Base-by-base conservation (phyloP, 2,113 vertebrate species). In the Mola mola region DNA sequence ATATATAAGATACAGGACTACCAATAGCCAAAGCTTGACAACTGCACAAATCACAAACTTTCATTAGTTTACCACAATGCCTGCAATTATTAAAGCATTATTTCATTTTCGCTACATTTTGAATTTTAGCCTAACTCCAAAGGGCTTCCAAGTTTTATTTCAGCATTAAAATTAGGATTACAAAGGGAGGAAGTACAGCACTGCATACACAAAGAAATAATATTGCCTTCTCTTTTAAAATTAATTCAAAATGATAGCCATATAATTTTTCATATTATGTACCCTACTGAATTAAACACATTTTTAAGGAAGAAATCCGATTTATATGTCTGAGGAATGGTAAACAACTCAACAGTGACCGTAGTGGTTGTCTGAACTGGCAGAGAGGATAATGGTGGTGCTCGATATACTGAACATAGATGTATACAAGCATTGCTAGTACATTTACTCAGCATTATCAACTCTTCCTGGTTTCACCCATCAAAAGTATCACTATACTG, bases 41-140 rank as follows among this genome's bases (percentile, higher is more conserved):
- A 53, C 31, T 48, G 28, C 66, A 62, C 66, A 72, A 73, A 82
- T 76, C 48, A 71, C 66, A 70, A 50, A 16, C 33, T 17, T 7
- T 24, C 29, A 34, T 84, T 67, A 25, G 52, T 25, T 26, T 6
- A 26, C 28, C 20, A 41, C n/a, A 11, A 55, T 17, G 24, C 53
- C 26, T 47, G 40, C 17, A 44, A 73, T 71, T 72, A 78, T 75
- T 70, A 77, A 83, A 78, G 49, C 56, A 37, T 2, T 79, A 68
- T 85, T 83, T 85, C 72, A 81, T 70, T 57, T 74, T 63, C 4
- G 20, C 29, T 49, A 41, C 52, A 49, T 75, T 52, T 51, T 67
- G 11, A 53, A 40, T 56, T 56, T 63, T 16, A 29, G 37, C 29
- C 56, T 66, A 55, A 66, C 65, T 61, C 44, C 22, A 57, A 43